phyloP scores from a whole-genome alignment of 2,797 vertebrate species.

The Artibeus jamaicensis region DNA sequence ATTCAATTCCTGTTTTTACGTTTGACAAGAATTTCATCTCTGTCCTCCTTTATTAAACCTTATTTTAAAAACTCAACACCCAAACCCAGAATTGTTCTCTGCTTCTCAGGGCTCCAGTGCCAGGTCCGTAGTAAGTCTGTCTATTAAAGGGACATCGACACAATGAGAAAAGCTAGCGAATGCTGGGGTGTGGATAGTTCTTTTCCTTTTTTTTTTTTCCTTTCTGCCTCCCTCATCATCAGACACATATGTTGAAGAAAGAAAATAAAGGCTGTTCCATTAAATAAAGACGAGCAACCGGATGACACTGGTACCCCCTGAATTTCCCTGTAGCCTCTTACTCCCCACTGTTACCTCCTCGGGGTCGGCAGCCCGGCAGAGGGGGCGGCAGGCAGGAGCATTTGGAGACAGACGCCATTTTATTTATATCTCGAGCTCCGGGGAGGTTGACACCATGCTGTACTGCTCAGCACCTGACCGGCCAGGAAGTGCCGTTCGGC shows the following conservation, averaged over 20 bases:
- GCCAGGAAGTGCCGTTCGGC: neutral
- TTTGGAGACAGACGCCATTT: neutral
- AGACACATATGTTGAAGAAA: neutral
- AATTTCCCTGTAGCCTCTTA: neutral
- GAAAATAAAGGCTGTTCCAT: slow-evolving; percentile 26
- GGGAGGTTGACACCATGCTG: neutral
- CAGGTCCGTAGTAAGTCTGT: slow-evolving; percentile 29
- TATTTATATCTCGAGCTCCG: slow-evolving; percentile 19
- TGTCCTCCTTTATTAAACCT: neutral
- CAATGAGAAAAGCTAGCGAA: slow-evolving; percentile 57
- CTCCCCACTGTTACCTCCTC: neutral
- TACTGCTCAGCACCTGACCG: neutral
- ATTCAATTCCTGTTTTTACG: slow-evolving; percentile 87
- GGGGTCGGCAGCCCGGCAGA: neutral
- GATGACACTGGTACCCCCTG: neutral
- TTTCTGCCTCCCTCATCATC: slow-evolving; percentile 16
- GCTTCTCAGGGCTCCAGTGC: neutral
- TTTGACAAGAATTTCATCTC: slow-evolving; percentile 69
- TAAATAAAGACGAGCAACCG: neutral
- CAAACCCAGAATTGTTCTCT: neutral
- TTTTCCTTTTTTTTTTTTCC: slow-evolving; percentile 55
- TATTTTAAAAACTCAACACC: neutral
- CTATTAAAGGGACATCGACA: slow-evolving; percentile 64
- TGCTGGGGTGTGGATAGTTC: slow-evolving; percentile 38
- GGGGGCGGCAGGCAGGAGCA: neutral